phyloP scores from a whole-genome alignment of 2,113 vertebrate species.

The Limnothrissa miodon region DNA sequence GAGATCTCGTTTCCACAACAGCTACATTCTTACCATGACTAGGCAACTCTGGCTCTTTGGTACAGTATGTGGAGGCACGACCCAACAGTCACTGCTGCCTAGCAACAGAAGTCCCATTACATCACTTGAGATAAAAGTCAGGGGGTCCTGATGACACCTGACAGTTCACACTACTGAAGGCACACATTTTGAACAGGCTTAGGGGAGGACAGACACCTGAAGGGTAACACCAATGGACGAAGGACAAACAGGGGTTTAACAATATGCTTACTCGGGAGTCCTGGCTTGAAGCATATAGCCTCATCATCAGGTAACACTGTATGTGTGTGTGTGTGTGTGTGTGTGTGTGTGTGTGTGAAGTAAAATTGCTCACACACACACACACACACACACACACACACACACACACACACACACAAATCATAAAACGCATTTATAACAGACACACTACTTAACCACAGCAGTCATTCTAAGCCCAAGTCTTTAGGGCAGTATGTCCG shows the following conservation, averaged over 20 bases:
- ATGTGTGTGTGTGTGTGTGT: too few species aligned
- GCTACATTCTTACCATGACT: neutral
- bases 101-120: neutral
- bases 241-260: neutral
- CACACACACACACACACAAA: neutral
- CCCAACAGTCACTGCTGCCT: neutral
- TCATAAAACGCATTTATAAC: neutral
- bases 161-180: neutral
- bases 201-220: neutral
- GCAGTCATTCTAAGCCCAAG: neutral
- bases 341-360: too few species aligned
- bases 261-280: neutral
- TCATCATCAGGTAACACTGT: neutral
- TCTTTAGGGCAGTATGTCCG: neutral
- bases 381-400: neutral
- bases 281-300: neutral
- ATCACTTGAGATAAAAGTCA: neutral
- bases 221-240: neutral
- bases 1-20: neutral
- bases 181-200: neutral
- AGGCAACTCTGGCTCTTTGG: neutral
- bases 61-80: neutral
- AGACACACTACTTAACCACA: neutral
- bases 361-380: neutral
- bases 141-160: conserved; percentile 11